Percentiles rank a stretch among this genome's conserved stretches.
These are phyloP conservation scores for Dryocosmus kuriphilus DNA, from an alignment of 2,888 invertebrate species.

Conservation along the genomic window DNA sequence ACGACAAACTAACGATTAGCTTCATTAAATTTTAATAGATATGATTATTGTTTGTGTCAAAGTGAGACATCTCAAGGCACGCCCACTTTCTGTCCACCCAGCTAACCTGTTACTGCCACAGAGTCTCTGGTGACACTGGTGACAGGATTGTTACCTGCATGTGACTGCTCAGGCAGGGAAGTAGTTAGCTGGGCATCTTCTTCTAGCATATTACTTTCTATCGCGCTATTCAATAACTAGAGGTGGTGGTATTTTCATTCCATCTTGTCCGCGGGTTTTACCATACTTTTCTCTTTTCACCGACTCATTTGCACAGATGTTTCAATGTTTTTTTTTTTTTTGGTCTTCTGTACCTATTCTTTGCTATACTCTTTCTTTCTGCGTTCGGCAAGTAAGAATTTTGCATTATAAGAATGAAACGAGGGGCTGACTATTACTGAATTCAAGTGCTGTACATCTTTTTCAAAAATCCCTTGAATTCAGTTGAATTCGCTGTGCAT, in stretches of 20 bases:
- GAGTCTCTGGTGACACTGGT: no score
- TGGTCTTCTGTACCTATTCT: no score
- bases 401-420: background rate
- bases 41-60: slow-evolving; percentile 74
- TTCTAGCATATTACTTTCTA: slow-evolving; percentile 36
- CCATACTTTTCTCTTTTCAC: background rate
- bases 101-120: no score
- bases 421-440: background rate
- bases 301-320: background rate
- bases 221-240: slow-evolving; percentile 51
- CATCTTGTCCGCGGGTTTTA: background rate
- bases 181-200: no score
- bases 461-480: no score
- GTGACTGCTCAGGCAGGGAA: no score
- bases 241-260: slow-evolving; percentile 41
- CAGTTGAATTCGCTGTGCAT: no score
- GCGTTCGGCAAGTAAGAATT: background rate
- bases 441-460: no score
- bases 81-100: slow-evolving; percentile 66
- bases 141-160: no score
- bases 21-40: slow-evolving; percentile 63
- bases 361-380: background rate
- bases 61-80: slow-evolving; percentile 74
- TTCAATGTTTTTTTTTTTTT: background rate
- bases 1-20: slow-evolving; percentile 46